Evolutionary conservation across 2,797 vertebrate species (phyloP).

Genomic region (Rhyacichthys aspro): DNA sequence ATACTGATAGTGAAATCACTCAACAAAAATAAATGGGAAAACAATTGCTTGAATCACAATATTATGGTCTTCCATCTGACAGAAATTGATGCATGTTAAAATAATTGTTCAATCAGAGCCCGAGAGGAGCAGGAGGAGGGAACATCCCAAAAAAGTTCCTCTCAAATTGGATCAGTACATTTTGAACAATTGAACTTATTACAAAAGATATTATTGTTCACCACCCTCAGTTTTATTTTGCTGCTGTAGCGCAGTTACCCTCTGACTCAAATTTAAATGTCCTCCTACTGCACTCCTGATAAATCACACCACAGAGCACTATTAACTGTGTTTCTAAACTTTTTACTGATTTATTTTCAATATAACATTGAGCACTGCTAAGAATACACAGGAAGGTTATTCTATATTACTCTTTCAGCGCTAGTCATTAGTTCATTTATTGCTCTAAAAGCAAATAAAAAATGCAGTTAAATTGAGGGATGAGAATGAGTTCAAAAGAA

Average conservation of each 20-base stretch:
- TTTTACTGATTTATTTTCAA: background rate
- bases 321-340: background rate
- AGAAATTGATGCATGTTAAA: no score
- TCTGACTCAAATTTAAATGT: constrained; percentile 13
- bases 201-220: background rate
- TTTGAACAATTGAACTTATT: background rate
- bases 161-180: background rate
- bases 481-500: background rate
- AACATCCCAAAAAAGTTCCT: background rate
- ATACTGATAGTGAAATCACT: no score
- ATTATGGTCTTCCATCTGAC: no score
- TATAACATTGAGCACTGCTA: background rate
- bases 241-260: constrained; percentile 10
- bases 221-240: constrained; percentile 18
- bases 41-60: no score
- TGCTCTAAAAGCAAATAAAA: background rate
- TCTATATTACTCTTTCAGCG: background rate
- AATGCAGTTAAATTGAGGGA: background rate
- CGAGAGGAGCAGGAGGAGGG: background rate
- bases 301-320: constrained; percentile 2
- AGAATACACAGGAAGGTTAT: background rate
- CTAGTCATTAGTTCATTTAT: background rate
- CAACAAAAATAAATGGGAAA: no score
- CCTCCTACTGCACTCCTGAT: constrained; percentile 25
- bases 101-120: no score